Evolutionary conservation across 2,113 vertebrate species (phyloP), one percentile per base, ranked within the genome.

Genomic region (Drymodes brunneopygia): DNA sequence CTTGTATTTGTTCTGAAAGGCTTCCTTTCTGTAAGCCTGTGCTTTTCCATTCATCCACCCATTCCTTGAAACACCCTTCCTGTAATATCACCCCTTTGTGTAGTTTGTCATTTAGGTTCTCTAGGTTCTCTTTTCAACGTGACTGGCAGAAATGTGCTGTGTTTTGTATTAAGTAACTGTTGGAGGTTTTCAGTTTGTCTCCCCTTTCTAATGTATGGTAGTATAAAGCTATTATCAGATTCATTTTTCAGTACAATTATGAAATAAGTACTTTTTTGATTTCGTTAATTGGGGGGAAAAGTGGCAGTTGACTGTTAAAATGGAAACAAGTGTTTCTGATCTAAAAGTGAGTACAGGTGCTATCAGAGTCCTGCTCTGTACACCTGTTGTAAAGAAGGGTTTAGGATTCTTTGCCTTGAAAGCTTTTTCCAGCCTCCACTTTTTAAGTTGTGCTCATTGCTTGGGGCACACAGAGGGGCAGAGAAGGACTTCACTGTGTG

Each of bases 1-100:
- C 82, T 62, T 81, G 64, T 90, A 4, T 67, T 80, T 92, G 79
- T 93, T 92, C 36, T 97, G 93, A 96, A 95, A 96, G 85, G 82
- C 79, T 83, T 78, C 88, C 86, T 92, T 92, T 96, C 65, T 95
- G 85, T 73, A 10, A 92, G 85, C n/a, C 62, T 1, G 8, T 91
- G 92, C 75, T 88, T 92, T 94, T 86, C 90, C 64, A 44, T 94
- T 81, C 57, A 70, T 60, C 48, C 72, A 3, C 56, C 70, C 58
- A n/a, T 58, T 67, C 79, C 60, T 86, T 92, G n/a, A 50, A 70
- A 57, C 81, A 50, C 38, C n/a, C 89, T 85, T 90, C 77, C 86
- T 93, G 65, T 38, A 86, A 19, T 61, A 33, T 45, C 87, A 65
- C 25, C 48, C 19, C 60, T 67, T 67, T 78, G 85, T 86, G 15